Conservation (phyloP, 1,140 invertebrate species). For the Ridgeia piscesae region DNA sequence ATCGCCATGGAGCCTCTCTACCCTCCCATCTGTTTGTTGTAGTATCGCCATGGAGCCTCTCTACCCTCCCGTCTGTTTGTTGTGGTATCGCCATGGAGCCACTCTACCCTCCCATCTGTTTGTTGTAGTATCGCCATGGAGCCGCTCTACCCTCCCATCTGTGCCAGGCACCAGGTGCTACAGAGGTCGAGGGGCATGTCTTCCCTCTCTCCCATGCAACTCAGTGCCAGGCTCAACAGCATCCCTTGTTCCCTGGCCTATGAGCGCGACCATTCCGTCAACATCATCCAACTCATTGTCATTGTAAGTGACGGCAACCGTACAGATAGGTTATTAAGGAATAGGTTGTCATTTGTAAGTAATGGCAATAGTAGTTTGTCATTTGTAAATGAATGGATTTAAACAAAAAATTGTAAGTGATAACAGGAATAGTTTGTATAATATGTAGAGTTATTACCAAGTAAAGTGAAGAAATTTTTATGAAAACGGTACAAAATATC, state of each 20-base stretch:
- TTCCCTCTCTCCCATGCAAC: conserved; percentile 73
- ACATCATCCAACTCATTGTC: conserved; percentile 82
- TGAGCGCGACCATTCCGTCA: conserved; percentile 74
- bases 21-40: no score
- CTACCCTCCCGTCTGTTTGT: conserved; percentile 19
- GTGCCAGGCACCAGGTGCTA: conserved; percentile 63
- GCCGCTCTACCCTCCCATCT: conserved; percentile 88
- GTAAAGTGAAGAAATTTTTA: no score
- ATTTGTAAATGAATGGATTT: no score
- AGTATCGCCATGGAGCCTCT: background rate
- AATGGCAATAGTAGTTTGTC: no score
- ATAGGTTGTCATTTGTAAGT: conserved; percentile 18
- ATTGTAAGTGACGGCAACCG: conserved; percentile 67
- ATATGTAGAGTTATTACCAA: no score
- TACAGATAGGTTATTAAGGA: no score
- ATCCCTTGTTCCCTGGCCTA: conserved; percentile 84
- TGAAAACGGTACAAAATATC: no score
- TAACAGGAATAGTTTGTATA: no score
- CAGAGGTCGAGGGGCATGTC: background rate
- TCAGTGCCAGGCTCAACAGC: conserved; percentile 81
- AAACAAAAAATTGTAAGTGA: no score
- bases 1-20: no score
- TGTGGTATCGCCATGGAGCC: conserved; percentile 87
- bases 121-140: conserved; percentile 81
- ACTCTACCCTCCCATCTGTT: conserved; percentile 78